Base-by-base conservation (phyloP, 2,888 invertebrate species). In the Leptothorax acervorum region DNA sequence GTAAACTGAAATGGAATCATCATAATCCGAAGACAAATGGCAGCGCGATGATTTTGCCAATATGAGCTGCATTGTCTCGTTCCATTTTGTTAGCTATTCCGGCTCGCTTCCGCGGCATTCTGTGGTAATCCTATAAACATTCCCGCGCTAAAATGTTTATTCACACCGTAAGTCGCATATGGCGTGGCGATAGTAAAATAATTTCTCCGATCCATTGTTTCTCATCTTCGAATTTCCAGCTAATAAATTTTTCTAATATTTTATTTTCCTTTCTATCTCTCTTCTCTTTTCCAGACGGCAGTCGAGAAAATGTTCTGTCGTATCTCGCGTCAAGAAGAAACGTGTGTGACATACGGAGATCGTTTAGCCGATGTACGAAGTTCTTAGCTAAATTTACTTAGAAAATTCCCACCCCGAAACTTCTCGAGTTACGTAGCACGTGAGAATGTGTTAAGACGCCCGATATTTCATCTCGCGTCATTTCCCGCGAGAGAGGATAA, bases 361-460 rank as follows among this genome's bases (percentile, higher is more conserved):
- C 12, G 57, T 79, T 57, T 57, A 57, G n/a, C n/a, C 31, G 9
- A 45, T 23, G 39, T 39, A 39, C 18, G 45, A 60, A 71, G 57
- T 57, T 79, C 73, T 79, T 79, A 79, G 68, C 57, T 62, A 75
- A 63, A 75, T 82, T 82, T 82, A 82, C 75, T 73, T 53, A 60
- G 82, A 83, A 70, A 53, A 74, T 39, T 83, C n/a, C 12, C 15
- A n/a, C 51, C 35, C 51, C 35, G n/a, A 62, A 83, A 57, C 65
- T 57, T 66, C 65, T 23, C 45, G 45, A 73, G 63, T 31, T 63
- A 63, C n/a, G 11, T 23, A 39, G 48, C 48, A n/a, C 15, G 31
- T 51, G 65, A 83, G 66, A 39, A 76, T n/a, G 60, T 78, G 53
- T 48, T 39, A 42, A 73, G 66, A 60, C 12, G 23, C 28, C n/a